Base-by-base conservation (phyloP, 2,888 invertebrate genomes). In the Phyto melanocephala region DNA sequence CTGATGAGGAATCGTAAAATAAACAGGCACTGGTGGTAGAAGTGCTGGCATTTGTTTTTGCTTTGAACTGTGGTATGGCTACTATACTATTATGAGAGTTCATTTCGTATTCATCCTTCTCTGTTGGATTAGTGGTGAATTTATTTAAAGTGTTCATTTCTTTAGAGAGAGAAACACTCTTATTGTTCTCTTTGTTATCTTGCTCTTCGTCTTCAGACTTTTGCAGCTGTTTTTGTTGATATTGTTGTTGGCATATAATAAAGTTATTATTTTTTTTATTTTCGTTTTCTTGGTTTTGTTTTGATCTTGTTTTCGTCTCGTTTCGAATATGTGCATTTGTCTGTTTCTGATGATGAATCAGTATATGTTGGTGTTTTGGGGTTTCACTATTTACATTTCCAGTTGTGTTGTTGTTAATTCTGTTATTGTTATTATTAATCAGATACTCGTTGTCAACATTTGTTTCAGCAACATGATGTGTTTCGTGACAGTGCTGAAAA, bases 261-360 rank as follows among this genome's bases (percentile, higher is more conserved):
- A 78, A 68, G 60, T 84, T 81, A 75, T 84, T 85, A 28, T 81
- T 84, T 81, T 83, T 84, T 62, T 81, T 83, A 72, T 84, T 84
- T 75, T 84, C 85, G 42, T 80, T 86, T 85, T 88, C 86, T 84
- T 86, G 77, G 80, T 85, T 89, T 88, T 89, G 89, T 89, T 89
- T 86, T 88, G 88, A 85, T 88, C 86, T 85, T 50, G 72, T 81
- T 85, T 89, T 88, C 86, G 87, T 81, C 2, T 58, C 33, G 8
- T 22, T 10, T 63, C 71, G 54, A 24, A 62, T 72, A 35, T 62
- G 72, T 45, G 62, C 60, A 40, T 47, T 52, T 22, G 20, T 33
- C 4, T 65, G 11, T 24, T 63, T 45, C 13, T 35, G 60, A 20
- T 77, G 76, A 63, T 71, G 74, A 70, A 65, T 63, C 80, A 75